Base-by-base conservation (phyloP, 2,113 vertebrate species). In the Apteryx mantelli region DNA sequence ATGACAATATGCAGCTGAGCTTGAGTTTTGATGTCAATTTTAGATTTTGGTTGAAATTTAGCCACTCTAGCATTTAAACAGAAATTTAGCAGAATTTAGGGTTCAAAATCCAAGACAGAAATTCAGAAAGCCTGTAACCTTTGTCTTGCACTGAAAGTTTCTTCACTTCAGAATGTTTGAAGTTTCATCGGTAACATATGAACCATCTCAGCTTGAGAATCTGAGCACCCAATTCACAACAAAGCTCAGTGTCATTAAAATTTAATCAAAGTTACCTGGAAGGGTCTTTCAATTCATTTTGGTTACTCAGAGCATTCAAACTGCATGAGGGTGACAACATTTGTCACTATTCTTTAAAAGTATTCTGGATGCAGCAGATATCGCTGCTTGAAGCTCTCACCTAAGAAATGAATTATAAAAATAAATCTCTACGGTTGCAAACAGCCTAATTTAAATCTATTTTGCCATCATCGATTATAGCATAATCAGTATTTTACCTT, bases 191-290 rank as follows among this genome's bases (percentile, higher is more conserved):
- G 8, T 11, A 36, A 25, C 15, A 66, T 56, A 28, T 5, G 15
- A 86, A 13, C 24, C 0, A 0, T n/a, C 17, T 65, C 64, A 69
- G 11, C 26, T 42, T 2, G 0, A 0, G 1, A 81, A 25, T 30
- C 22, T 55, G 11, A 18, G 4, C 9, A 61, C 3, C 5, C 21
- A 0, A 1, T 30, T 53, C 2, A 3, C 0, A 1, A 9, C 21
- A 24, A 42, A 48, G 4, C 18, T 94, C 34, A 32, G 7, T 22
- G 2, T 0, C 8, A 25, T n/a, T 36, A 36, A 82, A 91, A 60
- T 46, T 9, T 9, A 58, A 38, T 46, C 25, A 25, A 4, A 52
- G 36, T 11, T 89, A 15, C 11, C 44, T 79, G 36, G 8, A 79
- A 50, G 2, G 6, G 7, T 73, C 15, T 75, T 48, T 44, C 6